Base-by-base conservation (phyloP, 1,140 invertebrate genomes). In the Bathynomus jamesi region DNA sequence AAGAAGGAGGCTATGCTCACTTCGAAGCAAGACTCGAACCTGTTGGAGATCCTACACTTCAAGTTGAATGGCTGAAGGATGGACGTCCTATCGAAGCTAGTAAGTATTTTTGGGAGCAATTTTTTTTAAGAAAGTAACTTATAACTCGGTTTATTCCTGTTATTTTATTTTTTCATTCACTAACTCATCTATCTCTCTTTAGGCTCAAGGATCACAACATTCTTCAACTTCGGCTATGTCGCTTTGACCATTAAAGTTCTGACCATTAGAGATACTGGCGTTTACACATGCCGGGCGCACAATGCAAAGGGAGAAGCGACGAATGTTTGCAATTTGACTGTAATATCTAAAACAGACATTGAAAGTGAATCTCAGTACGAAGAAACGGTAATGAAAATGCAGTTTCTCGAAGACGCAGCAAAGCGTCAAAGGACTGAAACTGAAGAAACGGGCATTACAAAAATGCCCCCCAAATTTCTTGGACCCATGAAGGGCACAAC, bases 181-280 rank as follows among this genome's bases (percentile, higher is more conserved):
- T 13, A 28, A 61, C 30, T 21, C 32, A 63, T 76, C 70, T 73
- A 62, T 71, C 66, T 76, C 74, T 73, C 79, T 80, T 24, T 74
- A 88, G 87, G 87, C 84, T 95, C 93, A 32, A 87, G 95, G 81
- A 96, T 94, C 66, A 96, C 94, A 71, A 92, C 91, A 31, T 96
- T 96, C 85, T 95, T 95, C 81, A 96, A 97, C 80, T 97, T 97
- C 81, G 95, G 95, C 62, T 96, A 96, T 80, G 94, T 98, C 72
- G 96, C 96, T 0, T 82, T 99, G 63, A 97, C 95, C 17, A 94
- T 99, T 70, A 95, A 97, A 80, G 91, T 93, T 75, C 90, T 97
- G 10, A 92, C 91, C 13, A 85, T 91, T 29, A 89, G 93, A 72
- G 96, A 99, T 84, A 89, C 91, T 65, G 97, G 97, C 28, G 87